Evolutionary conservation across 2,113 vertebrate species (phyloP), one percentile per base, ranked within the genome.

Genomic region (Cepphus grylle): DNA sequence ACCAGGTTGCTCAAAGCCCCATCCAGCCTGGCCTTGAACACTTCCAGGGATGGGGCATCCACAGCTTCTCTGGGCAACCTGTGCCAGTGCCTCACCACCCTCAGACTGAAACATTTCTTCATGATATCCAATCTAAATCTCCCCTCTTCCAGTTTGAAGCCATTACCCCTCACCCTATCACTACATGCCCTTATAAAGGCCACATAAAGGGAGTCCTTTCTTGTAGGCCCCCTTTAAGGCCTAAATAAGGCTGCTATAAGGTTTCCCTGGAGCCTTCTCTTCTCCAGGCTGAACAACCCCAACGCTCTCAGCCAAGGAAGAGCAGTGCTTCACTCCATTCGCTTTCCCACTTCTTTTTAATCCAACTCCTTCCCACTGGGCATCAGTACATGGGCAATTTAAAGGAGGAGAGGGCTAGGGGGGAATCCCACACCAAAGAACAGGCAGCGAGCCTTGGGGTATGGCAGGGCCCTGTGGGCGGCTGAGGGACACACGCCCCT

Each of bases 301-400:
- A 62, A 18, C 36, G 38, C 36, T 38, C 59, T 62, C 9, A 38
- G n/a, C 2, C 22, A 36, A 15, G 30, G 27, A 8, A 32, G 34
- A 15, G 15, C 42, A 3, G 3, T 0, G 34, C 43, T 18, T 7
- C 42, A 8, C 74, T 2, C n/a, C 1, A 7, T 0, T 3, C 5
- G 7, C 70, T 17, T 30, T 8, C 5, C 21, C 26, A 1, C 18
- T 5, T 8, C 29, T 5, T 12, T 38, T 6, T 11, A 32, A 27
- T 0, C 9, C n/a, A 3, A 2, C 0, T 40, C 16, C 42, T 23
- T 10, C 50, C 47, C 43, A 4, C 15, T 2, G 7, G 29, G 18
- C 9, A 17, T 0, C 3, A 12, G 0, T 0, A 3, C 2, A 8
- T 14, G 17, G 15, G 11, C 0, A 15, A 59, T 1, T 3, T 8